These are phyloP conservation scores for Rhinophrynus dorsalis DNA, from an alignment of 2,797 vertebrate genomes.

Conservation along the genomic window DNA sequence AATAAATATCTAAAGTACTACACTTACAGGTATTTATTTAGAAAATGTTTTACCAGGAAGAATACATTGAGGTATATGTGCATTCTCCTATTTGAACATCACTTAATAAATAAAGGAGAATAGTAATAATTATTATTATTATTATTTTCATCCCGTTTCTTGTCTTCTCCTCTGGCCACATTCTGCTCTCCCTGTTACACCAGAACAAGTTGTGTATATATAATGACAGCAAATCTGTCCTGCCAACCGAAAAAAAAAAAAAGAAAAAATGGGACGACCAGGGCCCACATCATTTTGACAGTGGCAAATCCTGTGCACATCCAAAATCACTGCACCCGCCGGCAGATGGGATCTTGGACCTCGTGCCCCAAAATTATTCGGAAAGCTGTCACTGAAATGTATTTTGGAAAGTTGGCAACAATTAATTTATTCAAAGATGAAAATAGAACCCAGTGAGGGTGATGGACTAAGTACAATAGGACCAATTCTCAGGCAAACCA, in stretches of 20 bases:
- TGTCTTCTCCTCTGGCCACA: background rate
- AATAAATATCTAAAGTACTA: no score
- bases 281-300: background rate
- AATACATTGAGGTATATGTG: no score
- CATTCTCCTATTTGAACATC: no score
- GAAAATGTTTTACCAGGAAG: no score
- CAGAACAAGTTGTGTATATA: background rate
- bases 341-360: constrained; percentile 44
- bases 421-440: constrained; percentile 13
- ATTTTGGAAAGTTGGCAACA: constrained; percentile 42
- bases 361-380: constrained; percentile 42
- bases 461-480: background rate
- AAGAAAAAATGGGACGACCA: constrained; percentile 13
- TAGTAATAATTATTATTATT: no score
- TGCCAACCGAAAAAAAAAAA: constrained; percentile 9
- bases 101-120: no score
- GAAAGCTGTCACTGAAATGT: constrained; percentile 41
- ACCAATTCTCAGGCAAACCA: no score
- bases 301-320: constrained; percentile 20
- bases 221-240: constrained; percentile 6
- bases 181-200: constrained; percentile 53
- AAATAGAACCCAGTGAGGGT: constrained; percentile 12
- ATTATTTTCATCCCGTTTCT: no score
- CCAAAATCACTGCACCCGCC: constrained; percentile 18
- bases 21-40: no score